Evolutionary conservation across 1,140 invertebrate genomes (phyloP), one percentile per base, ranked within the genome.

Genomic region (Calephelis nemesis): DNA sequence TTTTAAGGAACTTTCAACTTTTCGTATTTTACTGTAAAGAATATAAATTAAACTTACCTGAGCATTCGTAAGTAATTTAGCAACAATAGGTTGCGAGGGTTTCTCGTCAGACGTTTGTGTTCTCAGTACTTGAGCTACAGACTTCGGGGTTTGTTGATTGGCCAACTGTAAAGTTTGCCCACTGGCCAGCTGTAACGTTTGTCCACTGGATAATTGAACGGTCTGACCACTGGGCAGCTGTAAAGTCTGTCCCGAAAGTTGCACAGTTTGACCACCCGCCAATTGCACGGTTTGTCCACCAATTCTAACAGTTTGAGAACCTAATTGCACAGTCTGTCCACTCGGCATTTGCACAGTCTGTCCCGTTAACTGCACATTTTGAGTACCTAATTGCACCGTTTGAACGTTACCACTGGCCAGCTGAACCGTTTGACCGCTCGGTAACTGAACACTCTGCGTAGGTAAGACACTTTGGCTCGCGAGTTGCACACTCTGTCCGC

Each of bases 401-500:
- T 88, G 86, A 3, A 88, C 71, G 50, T 84, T 88, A 3, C 82
- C 81, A 39, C 82, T 75, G 1, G 82, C 77, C 9, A 91, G 67
- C 45, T 91, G 88, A 2, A 91, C 86, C 0, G 88, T 88, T 40
- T 90, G 87, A 11, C 87, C 85, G 48, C 77, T 84, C 4, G 86
- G 82, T 30, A 90, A 67, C 62, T 90, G 88, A 45, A 91, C 82
- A 68, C 81, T 88, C 63, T 86, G 84, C 0, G 85, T 79, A 0
- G 85, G 84, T 19, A 87, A 15, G 10, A 84, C 83, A 68, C 78
- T 83, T 68, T 88, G 86, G 63, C 85, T 84, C n/a, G 87, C 83
- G 1, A 91, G 84, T 82, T 91, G 88, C 6, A 91, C 88, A 68
- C 83, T 89, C 67, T 90, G 88, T 7, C 88, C 88, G 47, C 86